Evolutionary conservation across 1,140 invertebrate species (phyloP), one percentile per base, ranked within the genome.

Genomic region (Spodoptera litura): DNA sequence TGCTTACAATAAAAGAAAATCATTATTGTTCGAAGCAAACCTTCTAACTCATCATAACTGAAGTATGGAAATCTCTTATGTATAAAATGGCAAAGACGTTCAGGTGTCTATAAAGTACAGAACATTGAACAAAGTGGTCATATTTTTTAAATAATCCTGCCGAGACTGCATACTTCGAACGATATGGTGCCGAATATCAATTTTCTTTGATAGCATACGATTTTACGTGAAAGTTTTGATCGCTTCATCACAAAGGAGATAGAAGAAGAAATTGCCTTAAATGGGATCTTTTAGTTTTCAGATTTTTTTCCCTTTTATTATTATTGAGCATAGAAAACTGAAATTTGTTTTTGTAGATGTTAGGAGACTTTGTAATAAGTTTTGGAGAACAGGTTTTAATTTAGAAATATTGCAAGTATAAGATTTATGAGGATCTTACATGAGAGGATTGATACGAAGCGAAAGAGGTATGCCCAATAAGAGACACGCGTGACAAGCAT

Each of bases 41-140:
- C 38, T 66, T 66, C 62, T 13, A 4, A 2, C 27, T 31, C 27
- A 6, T 25, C 10, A 38, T 38, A n/a, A 25, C 15, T 66, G 4
- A 38, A 25, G 12, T 27, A 10, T 20, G 3, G 12, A 11, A 20
- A 10, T 49, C 62, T 20, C 15, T 44, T 49, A 66, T 66, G 51
- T 52, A 70, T 52, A 70, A 70, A 70, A 53, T 52, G 51, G 66
- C 49, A 70, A 68, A 70, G 66, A 31, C 51, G 51, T 70, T 70
- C 66, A 70, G 66, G 66, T 70, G 66, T 31, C 66, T 52, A 70
- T 70, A 70, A 70, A 70, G 15, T 31, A 70, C 66, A 70, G 66
- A 52, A 70, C 66, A 70, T 70, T 70, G 49, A 70, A 53, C 66
- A 52, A 70, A 70, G 66, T 70, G 44, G 20, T 70, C 49, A 53